phyloP scores from a whole-genome alignment of 2,888 invertebrate genomes.

The Xylota sylvarum region DNA sequence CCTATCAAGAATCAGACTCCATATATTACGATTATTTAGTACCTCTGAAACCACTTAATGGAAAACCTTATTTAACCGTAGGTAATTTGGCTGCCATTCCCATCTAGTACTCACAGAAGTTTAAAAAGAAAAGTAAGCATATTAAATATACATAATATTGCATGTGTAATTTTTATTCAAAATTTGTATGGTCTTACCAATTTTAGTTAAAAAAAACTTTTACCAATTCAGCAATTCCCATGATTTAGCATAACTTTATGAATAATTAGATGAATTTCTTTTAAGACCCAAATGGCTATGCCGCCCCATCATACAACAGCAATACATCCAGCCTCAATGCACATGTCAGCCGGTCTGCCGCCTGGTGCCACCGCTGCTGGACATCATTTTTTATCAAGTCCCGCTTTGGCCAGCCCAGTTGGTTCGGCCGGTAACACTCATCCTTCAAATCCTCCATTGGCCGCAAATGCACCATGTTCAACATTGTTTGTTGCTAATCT shows the following conservation, averaged over 20 bases:
- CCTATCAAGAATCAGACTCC: too few relatives aligned
- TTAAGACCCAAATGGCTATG: conserved; percentile 86
- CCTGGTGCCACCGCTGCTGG: conserved; percentile 83
- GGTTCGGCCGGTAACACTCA: conserved; percentile 87
- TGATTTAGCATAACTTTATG: conserved; percentile 62
- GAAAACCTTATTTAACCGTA: too few relatives aligned
- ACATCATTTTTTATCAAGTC: conserved; percentile 96
- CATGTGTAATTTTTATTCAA: conserved; percentile 66
- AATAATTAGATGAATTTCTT: conserved; percentile 73
- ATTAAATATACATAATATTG: neutral
- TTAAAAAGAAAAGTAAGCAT: neutral
- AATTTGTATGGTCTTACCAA: conserved; percentile 62
- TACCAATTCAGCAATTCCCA: conserved; percentile 50
- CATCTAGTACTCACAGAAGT: conserved; percentile 27
- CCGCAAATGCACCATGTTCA: conserved; percentile 95
- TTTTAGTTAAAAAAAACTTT: conserved; percentile 42
- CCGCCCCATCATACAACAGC: conserved; percentile 85
- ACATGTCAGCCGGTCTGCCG: conserved; percentile 86
- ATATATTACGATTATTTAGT: too few relatives aligned
- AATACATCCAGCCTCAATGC: conserved; percentile 89
- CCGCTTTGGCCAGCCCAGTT: conserved; percentile 94
- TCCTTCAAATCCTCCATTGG: conserved; percentile 85
- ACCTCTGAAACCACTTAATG: too few relatives aligned
- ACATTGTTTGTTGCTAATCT: conserved; percentile 99
- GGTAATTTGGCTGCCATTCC: neutral